A percentile compares a stretch with the other conserved stretches of the same genome.
Conservation (phyloP, 2,888 invertebrate species). For the Pantelozetes paolii region DNA sequence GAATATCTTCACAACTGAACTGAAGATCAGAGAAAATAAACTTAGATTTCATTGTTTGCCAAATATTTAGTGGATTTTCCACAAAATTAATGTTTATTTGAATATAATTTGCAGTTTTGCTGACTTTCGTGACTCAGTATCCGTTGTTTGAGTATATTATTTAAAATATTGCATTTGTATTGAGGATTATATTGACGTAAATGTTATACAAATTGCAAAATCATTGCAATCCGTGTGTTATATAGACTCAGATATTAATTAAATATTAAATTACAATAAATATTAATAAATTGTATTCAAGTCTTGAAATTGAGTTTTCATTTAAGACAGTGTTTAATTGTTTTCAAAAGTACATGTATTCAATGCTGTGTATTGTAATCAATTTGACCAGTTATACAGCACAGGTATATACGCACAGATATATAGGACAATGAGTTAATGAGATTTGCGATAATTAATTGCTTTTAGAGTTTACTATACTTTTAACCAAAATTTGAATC, state of each 20-base stretch:
- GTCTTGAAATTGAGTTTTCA: too few relatives aligned
- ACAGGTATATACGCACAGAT: too few relatives aligned
- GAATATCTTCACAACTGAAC: too few relatives aligned
- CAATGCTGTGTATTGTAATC: too few relatives aligned
- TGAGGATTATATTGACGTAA: background rate
- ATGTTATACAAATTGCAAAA: background rate
- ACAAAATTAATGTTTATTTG: background rate
- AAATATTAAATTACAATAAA: too few relatives aligned
- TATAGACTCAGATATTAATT: too few relatives aligned
- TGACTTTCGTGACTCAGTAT: conserved; percentile 11
- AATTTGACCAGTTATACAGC: too few relatives aligned
- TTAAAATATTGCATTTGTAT: background rate
- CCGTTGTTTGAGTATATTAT: background rate
- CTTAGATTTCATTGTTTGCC: background rate
- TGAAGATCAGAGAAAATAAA: too few relatives aligned
- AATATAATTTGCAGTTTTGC: conserved; percentile 6
- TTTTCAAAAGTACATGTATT: too few relatives aligned
- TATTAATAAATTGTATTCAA: too few relatives aligned
- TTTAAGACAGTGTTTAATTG: too few relatives aligned
- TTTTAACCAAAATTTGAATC: background rate
- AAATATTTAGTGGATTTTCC: background rate
- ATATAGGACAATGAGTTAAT: conserved; percentile 10
- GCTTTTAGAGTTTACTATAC: background rate
- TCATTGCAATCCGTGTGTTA: background rate
- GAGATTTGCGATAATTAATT: background rate